Conservation (phyloP, 2,113 vertebrate species). For the Calidris pygmaea region DNA sequence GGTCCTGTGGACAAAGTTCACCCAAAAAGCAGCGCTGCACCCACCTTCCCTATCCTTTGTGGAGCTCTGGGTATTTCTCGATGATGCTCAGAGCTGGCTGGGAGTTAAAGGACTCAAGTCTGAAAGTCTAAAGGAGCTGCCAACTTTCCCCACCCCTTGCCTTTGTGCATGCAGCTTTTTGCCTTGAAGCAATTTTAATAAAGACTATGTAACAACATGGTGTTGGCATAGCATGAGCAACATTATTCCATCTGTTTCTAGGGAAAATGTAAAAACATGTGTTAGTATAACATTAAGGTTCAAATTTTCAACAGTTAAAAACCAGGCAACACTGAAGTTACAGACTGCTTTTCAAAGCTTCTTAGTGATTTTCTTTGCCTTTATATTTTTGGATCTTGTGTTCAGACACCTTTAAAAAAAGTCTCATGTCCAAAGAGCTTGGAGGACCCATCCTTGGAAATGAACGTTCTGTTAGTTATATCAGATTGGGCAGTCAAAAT, state of each 20-base stretch:
- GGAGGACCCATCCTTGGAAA: not conserved
- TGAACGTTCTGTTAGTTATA: not conserved
- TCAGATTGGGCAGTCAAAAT: not conserved
- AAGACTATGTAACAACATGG: conserved; percentile 1
- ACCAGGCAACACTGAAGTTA: not conserved
- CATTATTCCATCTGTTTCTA: conserved; percentile 58
- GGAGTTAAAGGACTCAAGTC: not conserved
- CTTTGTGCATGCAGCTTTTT: conserved; percentile 18
- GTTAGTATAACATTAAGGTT: conserved; percentile 14
- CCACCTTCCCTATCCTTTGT: not conserved
- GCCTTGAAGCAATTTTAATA: conserved; percentile 43
- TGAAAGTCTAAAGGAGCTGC: not conserved
- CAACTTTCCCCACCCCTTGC: not conserved
- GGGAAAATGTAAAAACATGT: conserved; percentile 41
- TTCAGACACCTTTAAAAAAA: not conserved
- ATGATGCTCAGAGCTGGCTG: not conserved
- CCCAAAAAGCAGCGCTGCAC: not conserved
- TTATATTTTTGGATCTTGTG: not conserved
- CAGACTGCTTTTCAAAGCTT: not conserved
- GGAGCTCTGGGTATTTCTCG: not conserved
- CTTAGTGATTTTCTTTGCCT: not conserved
- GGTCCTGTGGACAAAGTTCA: fast-evolving
- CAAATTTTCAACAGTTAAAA: conserved; percentile 27
- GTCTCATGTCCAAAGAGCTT: not conserved
- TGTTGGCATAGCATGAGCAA: conserved; percentile 57